Percentiles rank a stretch among this genome's conserved stretches.
phyloP scores from a whole-genome alignment of 1,140 invertebrate species.

The Periplaneta americana region DNA sequence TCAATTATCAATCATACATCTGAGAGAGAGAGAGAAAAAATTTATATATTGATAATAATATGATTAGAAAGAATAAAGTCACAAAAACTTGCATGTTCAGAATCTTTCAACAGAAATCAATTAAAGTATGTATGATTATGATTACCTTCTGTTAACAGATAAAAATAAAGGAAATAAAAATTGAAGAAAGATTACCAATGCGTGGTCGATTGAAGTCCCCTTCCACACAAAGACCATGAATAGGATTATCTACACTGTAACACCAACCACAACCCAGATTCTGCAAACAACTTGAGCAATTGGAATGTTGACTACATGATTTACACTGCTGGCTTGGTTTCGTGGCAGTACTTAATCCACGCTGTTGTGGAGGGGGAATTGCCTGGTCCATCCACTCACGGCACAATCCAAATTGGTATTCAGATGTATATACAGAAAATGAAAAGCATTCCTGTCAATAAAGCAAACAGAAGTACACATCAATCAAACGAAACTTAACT shows the following conservation, averaged over 20 bases:
- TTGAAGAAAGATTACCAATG: conserved; percentile 32
- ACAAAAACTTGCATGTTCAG: no score
- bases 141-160: no score
- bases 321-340: conserved; percentile 56
- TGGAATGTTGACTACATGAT: conserved; percentile 67
- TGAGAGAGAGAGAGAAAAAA: no score
- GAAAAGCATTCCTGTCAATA: conserved; percentile 72
- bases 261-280: conserved; percentile 92
- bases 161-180: background rate
- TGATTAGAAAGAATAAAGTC: no score
- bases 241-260: conserved; percentile 80
- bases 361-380: background rate
- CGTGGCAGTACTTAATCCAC: background rate
- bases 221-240: conserved; percentile 70
- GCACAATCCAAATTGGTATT: conserved; percentile 89
- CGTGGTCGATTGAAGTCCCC: conserved; percentile 73
- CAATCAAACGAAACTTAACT: no score
- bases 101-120: no score
- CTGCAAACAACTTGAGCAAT: conserved; percentile 75
- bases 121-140: no score
- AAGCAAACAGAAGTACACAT: background rate
- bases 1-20: no score
- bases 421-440: conserved; percentile 90
- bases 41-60: no score
- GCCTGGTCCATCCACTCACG: conserved; percentile 84